phyloP scores from a whole-genome alignment of 1,140 invertebrate species.

The Magallana gigas region DNA sequence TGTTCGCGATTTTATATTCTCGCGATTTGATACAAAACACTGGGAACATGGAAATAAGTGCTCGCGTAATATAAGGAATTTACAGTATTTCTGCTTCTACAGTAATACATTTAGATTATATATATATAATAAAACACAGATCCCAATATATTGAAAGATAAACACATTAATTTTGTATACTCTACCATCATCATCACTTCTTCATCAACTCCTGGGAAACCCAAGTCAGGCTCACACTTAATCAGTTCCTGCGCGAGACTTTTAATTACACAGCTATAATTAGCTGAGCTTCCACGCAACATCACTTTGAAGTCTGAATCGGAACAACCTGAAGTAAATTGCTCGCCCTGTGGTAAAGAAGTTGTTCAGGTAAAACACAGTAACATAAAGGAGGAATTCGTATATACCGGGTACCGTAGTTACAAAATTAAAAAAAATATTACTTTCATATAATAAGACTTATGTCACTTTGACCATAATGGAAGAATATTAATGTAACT shows the following conservation, averaged over 20 bases:
- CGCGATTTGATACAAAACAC: too few relatives aligned
- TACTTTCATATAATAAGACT: too few relatives aligned
- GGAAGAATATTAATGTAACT: too few relatives aligned
- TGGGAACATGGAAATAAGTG: too few relatives aligned
- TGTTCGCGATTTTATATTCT: too few relatives aligned
- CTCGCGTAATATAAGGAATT: too few relatives aligned
- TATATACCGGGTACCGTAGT: too few relatives aligned
- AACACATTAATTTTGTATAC: not conserved
- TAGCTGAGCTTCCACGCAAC: not conserved
- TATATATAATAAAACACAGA: not conserved
- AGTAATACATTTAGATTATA: not conserved
- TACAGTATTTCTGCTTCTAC: too few relatives aligned
- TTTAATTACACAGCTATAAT: not conserved
- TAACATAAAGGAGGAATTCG: too few relatives aligned
- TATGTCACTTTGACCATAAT: too few relatives aligned
- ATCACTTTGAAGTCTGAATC: not conserved
- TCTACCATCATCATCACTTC: not conserved
- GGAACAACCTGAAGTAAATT: not conserved
- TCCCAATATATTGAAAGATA: not conserved
- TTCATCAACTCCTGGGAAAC: constrained; percentile 19
- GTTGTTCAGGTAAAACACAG: too few relatives aligned
- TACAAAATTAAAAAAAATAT: too few relatives aligned
- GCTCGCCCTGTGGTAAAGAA: not conserved
- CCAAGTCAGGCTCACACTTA: not conserved
- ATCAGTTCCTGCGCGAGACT: not conserved